Evolutionary conservation across 2,888 invertebrate species (phyloP), one percentile per base, ranked within the genome.

Genomic region (Lasius fuliginosus): DNA sequence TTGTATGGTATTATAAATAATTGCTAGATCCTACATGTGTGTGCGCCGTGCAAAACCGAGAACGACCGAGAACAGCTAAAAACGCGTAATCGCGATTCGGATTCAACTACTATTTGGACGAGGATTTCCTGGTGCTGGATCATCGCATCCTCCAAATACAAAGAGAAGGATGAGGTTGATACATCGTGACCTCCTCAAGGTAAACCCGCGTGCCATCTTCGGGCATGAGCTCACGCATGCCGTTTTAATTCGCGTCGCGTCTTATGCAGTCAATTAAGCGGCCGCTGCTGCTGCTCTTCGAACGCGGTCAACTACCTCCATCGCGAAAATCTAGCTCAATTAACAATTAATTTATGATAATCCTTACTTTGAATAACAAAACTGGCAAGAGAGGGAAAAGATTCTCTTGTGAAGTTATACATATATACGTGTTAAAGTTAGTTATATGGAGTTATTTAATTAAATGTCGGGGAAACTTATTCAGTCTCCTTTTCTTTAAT

Each of bases 131-230:
- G 73, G 42, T 27, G 73, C 74, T 84, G 77, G 86, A 69, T 87
- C 87, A 86, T 76, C 83, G 86, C 67, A 85, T 86, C 76, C 67
- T 73, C 76, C 64, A 30, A 42, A 82, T 76, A 60, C 30, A 67
- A 23, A 23, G 23, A 8, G 42, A 58, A 58, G 56, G 33, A 69
- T 23, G 33, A 83, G 71, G 60, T 30, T 65, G 74, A 83, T 60
- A 79, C 71, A 69, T 23, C 73, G 64, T 67, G 84, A 86, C 84
- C 73, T 87, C 84, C 79, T 68, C 79, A 84, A 88, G 85, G 79
- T 85, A 77, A 87, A 84, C 74, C 40, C 71, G 67, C 65, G 49
- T 67, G 77, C 83, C 73, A 68, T 62, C 68, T 83, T 68, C 53
- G 67, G 8, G 3, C n/a, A 77, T 53, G 15, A 68, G n/a, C 0